Conservation (phyloP, 2,888 invertebrate species). For the Branchellion lobata region DNA sequence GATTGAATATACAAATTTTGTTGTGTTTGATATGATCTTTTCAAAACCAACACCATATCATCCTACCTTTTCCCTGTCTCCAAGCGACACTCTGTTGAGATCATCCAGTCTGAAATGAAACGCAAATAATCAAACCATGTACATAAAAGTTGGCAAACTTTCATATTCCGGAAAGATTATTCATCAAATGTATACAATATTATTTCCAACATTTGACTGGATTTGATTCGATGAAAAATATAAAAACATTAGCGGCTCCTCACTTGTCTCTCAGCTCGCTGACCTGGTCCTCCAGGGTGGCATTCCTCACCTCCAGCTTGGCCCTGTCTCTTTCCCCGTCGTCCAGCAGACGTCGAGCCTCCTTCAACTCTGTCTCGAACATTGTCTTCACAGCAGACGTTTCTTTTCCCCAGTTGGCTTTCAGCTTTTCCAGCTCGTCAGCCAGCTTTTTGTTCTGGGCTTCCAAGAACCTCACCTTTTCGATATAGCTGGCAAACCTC, state of each 20-base stretch:
- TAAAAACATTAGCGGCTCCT: too few species aligned
- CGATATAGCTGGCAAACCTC: slow-evolving; percentile 65
- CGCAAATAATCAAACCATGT: too few species aligned
- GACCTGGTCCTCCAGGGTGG: slow-evolving; percentile 63
- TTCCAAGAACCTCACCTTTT: slow-evolving; percentile 63
- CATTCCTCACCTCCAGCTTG: slow-evolving; percentile 63
- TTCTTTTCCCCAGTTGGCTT: slow-evolving; percentile 53
- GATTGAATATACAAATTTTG: too few species aligned
- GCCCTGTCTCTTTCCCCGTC: slow-evolving; percentile 64
- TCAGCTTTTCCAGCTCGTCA: slow-evolving; percentile 59
- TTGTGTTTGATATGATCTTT: too few species aligned
- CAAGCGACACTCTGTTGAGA: slow-evolving; percentile 27
- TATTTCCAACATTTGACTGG: too few species aligned
- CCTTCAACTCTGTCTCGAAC: slow-evolving; percentile 64
- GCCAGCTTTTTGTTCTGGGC: slow-evolving; percentile 62
- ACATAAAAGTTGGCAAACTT: too few species aligned
- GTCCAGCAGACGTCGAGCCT: slow-evolving; percentile 64
- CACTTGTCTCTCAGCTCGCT: slow-evolving; percentile 57
- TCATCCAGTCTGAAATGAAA: slow-evolving; percentile 37
- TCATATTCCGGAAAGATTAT: too few species aligned
- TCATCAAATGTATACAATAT: too few species aligned
- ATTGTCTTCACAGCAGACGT: slow-evolving; percentile 61
- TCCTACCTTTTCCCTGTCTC: slow-evolving; percentile 36
- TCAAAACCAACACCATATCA: too few species aligned
- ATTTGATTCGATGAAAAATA: too few species aligned